Percentiles rank a stretch among this genome's conserved stretches.
Conservation (phyloP, 2,113 vertebrate species). For the Mola mola region DNA sequence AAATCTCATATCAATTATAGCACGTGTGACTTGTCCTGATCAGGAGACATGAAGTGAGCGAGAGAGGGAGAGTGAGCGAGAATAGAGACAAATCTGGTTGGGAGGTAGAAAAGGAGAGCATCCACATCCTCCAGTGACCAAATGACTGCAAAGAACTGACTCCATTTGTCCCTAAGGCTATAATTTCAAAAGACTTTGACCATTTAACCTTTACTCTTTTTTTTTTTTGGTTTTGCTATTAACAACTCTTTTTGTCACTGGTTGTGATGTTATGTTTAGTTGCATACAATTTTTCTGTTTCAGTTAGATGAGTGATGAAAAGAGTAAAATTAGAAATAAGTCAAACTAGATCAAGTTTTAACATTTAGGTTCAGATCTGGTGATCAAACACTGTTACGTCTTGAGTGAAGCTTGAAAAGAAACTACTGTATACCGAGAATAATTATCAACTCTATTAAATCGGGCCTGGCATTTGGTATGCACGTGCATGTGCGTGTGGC, state of each 20-base stretch:
- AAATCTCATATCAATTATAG: slow-evolving; percentile 88
- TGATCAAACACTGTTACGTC: background rate
- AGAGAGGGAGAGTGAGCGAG: too few relatives aligned
- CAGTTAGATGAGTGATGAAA: slow-evolving; percentile 8
- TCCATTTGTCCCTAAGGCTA: slow-evolving; percentile 57
- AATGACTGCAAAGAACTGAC: slow-evolving; percentile 36
- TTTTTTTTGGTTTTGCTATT: slow-evolving; percentile 36
- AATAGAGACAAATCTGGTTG: slow-evolving; percentile 51
- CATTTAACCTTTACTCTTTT: slow-evolving; percentile 10
- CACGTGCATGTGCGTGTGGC: background rate
- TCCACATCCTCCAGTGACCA: slow-evolving; percentile 71
- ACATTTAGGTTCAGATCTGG: background rate
- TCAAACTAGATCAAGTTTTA: slow-evolving; percentile 27
- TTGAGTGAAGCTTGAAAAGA: background rate
- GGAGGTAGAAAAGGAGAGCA: slow-evolving; percentile 56
- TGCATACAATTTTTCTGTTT: slow-evolving; percentile 39
- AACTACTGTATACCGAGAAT: background rate
- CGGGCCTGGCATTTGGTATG: slow-evolving; percentile 1
- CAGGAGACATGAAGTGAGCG: slow-evolving; percentile 62
- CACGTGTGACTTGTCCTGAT: slow-evolving; percentile 81
- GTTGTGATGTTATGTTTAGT: slow-evolving; percentile 54
- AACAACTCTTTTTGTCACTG: slow-evolving; percentile 46
- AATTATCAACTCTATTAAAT: slow-evolving; percentile 13
- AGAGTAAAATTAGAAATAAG: background rate
- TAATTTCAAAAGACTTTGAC: slow-evolving; percentile 29